Evolutionary conservation across 2,113 vertebrate genomes (phyloP).

Genomic region (Pelmatolapia mariae): DNA sequence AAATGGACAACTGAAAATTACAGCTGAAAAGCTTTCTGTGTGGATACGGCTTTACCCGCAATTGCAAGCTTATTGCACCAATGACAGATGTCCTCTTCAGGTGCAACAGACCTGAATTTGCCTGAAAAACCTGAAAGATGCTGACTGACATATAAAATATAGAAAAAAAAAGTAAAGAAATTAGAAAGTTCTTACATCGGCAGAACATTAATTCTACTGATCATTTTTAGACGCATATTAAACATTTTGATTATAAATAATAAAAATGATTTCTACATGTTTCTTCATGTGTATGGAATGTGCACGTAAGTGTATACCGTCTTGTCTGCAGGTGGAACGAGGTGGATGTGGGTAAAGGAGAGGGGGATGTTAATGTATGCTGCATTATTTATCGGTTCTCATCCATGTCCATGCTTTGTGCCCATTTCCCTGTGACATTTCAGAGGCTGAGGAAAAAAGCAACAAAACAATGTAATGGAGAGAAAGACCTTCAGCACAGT

Average conservation of each 20-base stretch:
- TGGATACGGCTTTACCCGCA: neutral
- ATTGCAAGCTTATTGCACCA: neutral
- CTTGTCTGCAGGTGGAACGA: constrained; percentile 7
- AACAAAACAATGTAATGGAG: constrained; percentile 58
- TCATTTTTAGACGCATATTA: neutral
- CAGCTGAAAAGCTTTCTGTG: neutral
- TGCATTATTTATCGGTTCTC: constrained; percentile 66
- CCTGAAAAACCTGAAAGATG: neutral
- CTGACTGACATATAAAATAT: neutral
- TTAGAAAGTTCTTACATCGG: neutral
- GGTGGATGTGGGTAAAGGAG: neutral
- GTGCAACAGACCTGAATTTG: neutral
- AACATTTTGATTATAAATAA: neutral
- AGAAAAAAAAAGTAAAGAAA: neutral
- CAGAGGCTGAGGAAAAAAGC: constrained; percentile 12
- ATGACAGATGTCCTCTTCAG: neutral
- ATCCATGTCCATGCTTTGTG: constrained; percentile 52
- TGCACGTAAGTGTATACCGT: neutral
- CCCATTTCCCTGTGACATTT: constrained; percentile 67
- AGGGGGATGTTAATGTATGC: constrained; percentile 14
- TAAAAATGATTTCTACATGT: neutral
- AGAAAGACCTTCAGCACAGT: constrained; percentile 49
- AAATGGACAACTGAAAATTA: neutral
- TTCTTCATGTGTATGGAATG: neutral
- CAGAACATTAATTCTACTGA: neutral